These are phyloP conservation scores for Helogale parvula DNA, from an alignment of 2,113 vertebrate species.

Conservation along the genomic window DNA sequence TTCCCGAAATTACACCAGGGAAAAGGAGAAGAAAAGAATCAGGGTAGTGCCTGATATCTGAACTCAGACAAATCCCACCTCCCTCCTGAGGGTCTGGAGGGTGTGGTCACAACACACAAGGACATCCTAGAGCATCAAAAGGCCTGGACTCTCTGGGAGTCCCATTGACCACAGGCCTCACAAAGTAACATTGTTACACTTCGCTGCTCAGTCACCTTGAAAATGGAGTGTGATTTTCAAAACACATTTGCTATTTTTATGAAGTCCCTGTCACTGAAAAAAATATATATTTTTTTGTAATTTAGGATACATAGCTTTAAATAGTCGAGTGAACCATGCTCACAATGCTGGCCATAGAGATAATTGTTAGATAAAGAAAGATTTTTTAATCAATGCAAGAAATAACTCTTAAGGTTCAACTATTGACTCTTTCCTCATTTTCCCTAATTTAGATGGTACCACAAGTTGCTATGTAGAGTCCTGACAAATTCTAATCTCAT, in stretches of 20 bases:
- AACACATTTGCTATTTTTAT: not conserved
- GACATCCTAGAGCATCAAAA: not conserved
- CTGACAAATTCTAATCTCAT: not conserved
- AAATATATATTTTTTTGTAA: not conserved
- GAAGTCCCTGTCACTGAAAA: not conserved
- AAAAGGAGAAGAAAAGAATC: not conserved
- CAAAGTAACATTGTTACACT: not conserved
- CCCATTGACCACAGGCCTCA: fast-evolving
- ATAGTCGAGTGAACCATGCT: not conserved
- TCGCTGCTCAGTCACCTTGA: not conserved
- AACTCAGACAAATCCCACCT: not conserved
- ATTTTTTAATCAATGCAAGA: not conserved
- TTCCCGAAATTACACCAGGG: not conserved
- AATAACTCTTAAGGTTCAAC: not conserved
- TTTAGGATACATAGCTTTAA: not conserved
- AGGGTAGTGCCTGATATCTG: not conserved
- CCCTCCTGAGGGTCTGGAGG: not conserved
- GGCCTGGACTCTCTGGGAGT: too few relatives aligned
- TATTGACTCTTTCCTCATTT: not conserved
- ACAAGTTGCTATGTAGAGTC: not conserved
- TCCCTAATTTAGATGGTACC: not conserved
- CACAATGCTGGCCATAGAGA: not conserved
- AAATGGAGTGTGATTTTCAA: not conserved
- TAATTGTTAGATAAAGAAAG: not conserved
- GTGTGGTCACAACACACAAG: not conserved